Base-by-base conservation (phyloP, 2,113 vertebrate species). In the Chaenocephalus aceratus region DNA sequence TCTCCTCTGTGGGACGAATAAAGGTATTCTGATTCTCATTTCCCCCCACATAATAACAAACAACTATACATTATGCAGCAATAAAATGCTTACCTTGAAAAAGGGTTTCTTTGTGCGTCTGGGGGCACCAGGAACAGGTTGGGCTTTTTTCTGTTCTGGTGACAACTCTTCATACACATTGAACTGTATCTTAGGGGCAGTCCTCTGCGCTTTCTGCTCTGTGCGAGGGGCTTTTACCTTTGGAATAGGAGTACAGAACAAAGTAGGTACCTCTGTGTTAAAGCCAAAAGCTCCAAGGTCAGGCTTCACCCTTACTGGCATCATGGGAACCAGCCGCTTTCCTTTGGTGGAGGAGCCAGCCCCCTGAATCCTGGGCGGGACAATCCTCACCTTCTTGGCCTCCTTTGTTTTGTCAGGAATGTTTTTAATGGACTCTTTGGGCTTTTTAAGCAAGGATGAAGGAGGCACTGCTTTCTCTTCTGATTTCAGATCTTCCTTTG, bases 101-200 rank as follows among this genome's bases (percentile, higher is more conserved):
- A 94, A 89, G 0, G 95, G 94, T 75, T 95, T 96, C 56, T 89
- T 94, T 56, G 89, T 94, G 30, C 94, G 93, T 84, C 89, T 95
- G n/a, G 97, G 97, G 0, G 97, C 96, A 21, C 94, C 94, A 4
- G 93, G 94, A 44, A 96, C 94, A 45, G 68, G 78, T 16, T 61
- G 69, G 21, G 51, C 10, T 89, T 93, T 90, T 52, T 44, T 59
- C 76, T 83, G 7, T 70, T 61, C 0, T 54, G 91, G 93, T 0
- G 93, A 93, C 3, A 72, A 52, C 53, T 97, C 97, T 11, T 95
- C 94, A 89, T 94, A 97, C 62, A 98, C 95, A 0, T 94, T 93
- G 84, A 98, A 97, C 14, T 95, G 93, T 1, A 93, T 74, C 60
- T 92, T 89, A 0, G 80, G 10, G 0, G 72, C 71, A 4, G 73